phyloP scores from a whole-genome alignment of 2,888 invertebrate genomes.

The Drosophila fulvimacula region DNA sequence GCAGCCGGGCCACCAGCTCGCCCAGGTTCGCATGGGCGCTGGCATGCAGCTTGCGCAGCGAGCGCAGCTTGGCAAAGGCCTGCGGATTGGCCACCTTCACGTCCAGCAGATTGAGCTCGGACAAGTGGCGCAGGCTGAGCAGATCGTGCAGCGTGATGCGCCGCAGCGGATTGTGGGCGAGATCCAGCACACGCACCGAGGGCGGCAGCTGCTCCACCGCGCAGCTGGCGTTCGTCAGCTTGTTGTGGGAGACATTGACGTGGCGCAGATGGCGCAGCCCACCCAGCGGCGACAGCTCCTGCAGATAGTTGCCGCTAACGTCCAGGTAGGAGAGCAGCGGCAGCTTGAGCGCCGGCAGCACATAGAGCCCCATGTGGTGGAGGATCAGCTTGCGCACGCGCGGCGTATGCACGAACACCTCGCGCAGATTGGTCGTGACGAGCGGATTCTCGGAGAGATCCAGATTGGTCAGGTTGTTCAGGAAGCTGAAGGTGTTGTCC shows the following conservation, averaged over 20 bases:
- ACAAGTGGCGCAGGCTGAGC: slow-evolving; percentile 87
- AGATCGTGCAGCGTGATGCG: slow-evolving; percentile 88
- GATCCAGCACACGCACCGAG: slow-evolving; percentile 90
- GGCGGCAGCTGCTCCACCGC: slow-evolving; percentile 90
- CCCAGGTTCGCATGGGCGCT: slow-evolving; percentile 91
- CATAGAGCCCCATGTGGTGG: slow-evolving; percentile 91
- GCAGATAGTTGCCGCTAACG: slow-evolving; percentile 91
- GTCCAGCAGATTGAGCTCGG: slow-evolving; percentile 90
- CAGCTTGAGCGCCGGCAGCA: slow-evolving; percentile 91
- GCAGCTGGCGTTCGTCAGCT: slow-evolving; percentile 90
- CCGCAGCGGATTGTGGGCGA: slow-evolving; percentile 93
- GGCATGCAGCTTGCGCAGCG: slow-evolving; percentile 90
- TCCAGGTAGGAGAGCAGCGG: slow-evolving; percentile 92
- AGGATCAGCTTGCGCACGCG: slow-evolving; percentile 91
- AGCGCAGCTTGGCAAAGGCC: slow-evolving; percentile 89
- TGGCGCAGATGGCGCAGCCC: slow-evolving; percentile 89
- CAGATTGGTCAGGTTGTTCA: slow-evolving; percentile 91
- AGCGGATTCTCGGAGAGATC: slow-evolving; percentile 93
- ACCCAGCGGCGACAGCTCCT: slow-evolving; percentile 89
- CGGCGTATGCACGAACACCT: slow-evolving; percentile 94
- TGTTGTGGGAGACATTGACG: slow-evolving; percentile 91
- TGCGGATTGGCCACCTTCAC: slow-evolving; percentile 91
- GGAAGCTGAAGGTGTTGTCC: slow-evolving; percentile 94
- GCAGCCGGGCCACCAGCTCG: slow-evolving; percentile 89
- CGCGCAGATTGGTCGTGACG: slow-evolving; percentile 93